Base-by-base conservation (phyloP, 2,888 invertebrate species). In the Diploptera punctata region DNA sequence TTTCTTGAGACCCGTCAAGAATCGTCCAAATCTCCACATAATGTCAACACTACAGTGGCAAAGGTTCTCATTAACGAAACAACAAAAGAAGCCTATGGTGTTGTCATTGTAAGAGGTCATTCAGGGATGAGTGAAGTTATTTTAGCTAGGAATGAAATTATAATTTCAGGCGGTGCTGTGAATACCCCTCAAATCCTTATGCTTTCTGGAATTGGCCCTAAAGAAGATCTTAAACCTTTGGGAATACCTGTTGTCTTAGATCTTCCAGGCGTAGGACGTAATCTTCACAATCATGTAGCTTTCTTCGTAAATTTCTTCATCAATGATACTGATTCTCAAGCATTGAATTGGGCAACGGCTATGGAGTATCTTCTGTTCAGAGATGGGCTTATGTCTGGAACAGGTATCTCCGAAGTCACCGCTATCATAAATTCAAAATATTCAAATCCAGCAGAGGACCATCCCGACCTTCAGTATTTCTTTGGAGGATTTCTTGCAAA, bases 181-280 rank as follows among this genome's bases (percentile, higher is more conserved):
- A 98, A 95, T 77, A 94, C 97, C 0, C 98, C 98, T 0, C 98
- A 99, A 81, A 85, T 99, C 61, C 88, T 99, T 16, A 87, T 98
- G 79, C 87, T 97, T 52, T 97, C 97, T 76, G 98, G 98, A 10
- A 87, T 98, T 13, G 96, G 96, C 0, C 93, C 93, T 33, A 87
- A 87, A 1, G 88, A 88, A 0, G 92, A 95, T 18, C 84, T 96
- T 19, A 78, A 86, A 13, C 57, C 44, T 1, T 60, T 86, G 1
- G 85, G 92, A 21, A 88, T 94, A 0, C 88, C 89, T 0, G 84
- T 90, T 0, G 83, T 94, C 1, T 92, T 92, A 77, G 85, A 91
- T 79, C 85, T 95, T 47, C 93, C 93, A 0, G 91, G 91, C 0
- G 96, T 96, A 10, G 96, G 94, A 0, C 87, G 88, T 78, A 96